Percentiles rank a stretch among this genome's conserved stretches.
Conservation (phyloP, 2,797 vertebrate genomes). For the Darevskia nairensis region DNA sequence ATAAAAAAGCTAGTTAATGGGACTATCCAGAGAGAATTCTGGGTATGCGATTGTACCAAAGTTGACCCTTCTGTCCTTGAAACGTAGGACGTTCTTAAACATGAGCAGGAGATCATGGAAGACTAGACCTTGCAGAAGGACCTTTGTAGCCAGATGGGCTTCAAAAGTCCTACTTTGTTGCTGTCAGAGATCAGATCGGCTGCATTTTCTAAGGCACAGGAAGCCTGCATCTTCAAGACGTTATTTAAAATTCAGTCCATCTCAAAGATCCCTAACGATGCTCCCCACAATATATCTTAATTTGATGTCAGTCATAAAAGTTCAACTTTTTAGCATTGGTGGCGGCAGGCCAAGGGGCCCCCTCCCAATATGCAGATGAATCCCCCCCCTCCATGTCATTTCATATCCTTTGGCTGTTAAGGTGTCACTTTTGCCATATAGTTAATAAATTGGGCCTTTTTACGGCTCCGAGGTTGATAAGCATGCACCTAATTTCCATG, state of each 20-base stretch:
- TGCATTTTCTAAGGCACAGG: not conserved
- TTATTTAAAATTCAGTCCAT: conserved; percentile 70
- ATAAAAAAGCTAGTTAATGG: not conserved
- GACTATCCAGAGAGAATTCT: not conserved
- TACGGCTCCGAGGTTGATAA: conserved; percentile 68
- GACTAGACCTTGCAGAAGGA: not conserved
- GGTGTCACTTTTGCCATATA: conserved; percentile 66
- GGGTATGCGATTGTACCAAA: not conserved
- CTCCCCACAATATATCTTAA: conserved; percentile 73
- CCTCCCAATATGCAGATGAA: conserved; percentile 67
- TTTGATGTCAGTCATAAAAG: conserved; percentile 74
- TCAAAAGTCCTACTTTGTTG: conserved; percentile 30
- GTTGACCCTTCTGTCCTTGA: conserved; percentile 20
- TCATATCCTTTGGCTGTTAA: conserved; percentile 64
- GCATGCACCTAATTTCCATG: conserved; percentile 71
- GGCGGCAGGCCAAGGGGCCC: conserved; percentile 46
- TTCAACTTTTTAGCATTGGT: conserved; percentile 58
- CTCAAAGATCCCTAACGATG: conserved; percentile 57
- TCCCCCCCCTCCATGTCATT: conserved; percentile 53
- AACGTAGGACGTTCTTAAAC: not conserved
- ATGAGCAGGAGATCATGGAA: conserved; percentile 6
- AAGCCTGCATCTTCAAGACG: conserved; percentile 63
- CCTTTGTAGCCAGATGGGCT: not conserved
- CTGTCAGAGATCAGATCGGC: conserved; percentile 30
- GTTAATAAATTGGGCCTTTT: conserved; percentile 71